These are phyloP conservation scores for Oxyura jamaicensis DNA, from an alignment of 2,113 vertebrate genomes.

Conservation along the genomic window DNA sequence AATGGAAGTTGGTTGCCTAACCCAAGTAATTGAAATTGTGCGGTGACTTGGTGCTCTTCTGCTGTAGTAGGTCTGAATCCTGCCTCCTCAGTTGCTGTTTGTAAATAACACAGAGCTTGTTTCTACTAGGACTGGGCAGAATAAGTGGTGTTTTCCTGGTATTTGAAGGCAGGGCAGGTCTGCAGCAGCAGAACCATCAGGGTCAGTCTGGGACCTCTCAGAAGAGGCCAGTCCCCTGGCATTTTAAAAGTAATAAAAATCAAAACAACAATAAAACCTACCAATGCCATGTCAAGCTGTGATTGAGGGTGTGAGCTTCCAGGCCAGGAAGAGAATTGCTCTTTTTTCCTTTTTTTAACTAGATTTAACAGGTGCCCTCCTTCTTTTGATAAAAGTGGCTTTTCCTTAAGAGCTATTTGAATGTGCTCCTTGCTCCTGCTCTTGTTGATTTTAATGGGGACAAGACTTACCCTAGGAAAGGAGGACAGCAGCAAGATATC, in stretches of 20 bases:
- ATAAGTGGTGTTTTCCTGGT: neutral
- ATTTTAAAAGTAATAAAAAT: neutral
- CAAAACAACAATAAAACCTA: no score
- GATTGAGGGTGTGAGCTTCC: neutral
- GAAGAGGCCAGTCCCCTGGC: neutral
- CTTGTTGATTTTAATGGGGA: neutral
- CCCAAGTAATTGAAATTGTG: conserved; percentile 13
- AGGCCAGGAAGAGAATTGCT: neutral
- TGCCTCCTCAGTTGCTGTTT: neutral
- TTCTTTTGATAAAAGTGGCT: neutral
- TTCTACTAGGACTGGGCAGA: neutral
- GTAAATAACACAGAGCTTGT: neutral
- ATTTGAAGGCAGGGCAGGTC: neutral
- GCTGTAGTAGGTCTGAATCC: neutral
- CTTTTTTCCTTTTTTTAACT: neutral
- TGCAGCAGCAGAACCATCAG: neutral
- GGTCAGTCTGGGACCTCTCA: neutral
- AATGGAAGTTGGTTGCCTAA: conserved; percentile 10
- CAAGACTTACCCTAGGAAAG: neutral
- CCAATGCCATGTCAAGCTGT: neutral
- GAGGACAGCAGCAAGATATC: neutral
- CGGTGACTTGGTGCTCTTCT: conserved; percentile 2
- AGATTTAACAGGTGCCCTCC: neutral
- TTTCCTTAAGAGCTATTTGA: neutral
- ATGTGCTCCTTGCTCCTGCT: neutral